phyloP scores from a whole-genome alignment of 2,888 invertebrate genomes.

The Prosopocoilus inquinatus region DNA sequence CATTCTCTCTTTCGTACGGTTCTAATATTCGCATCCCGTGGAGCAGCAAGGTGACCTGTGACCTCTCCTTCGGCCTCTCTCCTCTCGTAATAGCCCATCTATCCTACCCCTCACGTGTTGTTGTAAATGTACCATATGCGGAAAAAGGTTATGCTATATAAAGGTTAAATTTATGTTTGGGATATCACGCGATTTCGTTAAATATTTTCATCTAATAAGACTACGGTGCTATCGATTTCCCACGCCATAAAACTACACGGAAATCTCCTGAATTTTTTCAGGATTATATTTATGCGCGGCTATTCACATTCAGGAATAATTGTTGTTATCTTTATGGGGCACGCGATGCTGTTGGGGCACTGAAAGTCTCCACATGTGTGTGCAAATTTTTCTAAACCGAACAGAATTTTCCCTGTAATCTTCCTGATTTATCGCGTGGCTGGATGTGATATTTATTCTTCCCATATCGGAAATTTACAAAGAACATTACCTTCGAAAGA shows the following conservation, averaged over 20 bases:
- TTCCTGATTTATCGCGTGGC: too few relatives aligned
- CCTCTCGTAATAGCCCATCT: slow-evolving; percentile 27
- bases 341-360: not conserved
- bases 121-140: slow-evolving; percentile 26
- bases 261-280: not conserved
- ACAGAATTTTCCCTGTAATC: too few relatives aligned
- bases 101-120: slow-evolving; percentile 31
- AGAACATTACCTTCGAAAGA: not conserved
- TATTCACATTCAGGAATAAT: not conserved
- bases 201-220: slow-evolving; percentile 11
- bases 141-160: slow-evolving; percentile 22
- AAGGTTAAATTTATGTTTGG: slow-evolving; percentile 26
- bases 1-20: slow-evolving; percentile 18
- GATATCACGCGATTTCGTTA: slow-evolving; percentile 13
- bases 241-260: slow-evolving; percentile 13
- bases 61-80: slow-evolving; percentile 24
- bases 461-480: not conserved
- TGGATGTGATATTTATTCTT: not conserved
- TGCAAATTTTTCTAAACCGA: too few relatives aligned
- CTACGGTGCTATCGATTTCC: slow-evolving; percentile 12
- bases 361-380: too few relatives aligned
- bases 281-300: not conserved
- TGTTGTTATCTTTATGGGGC: slow-evolving; percentile 1
- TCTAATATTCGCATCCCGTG: slow-evolving; percentile 24
- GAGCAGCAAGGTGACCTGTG: slow-evolving; percentile 27